phyloP scores from a whole-genome alignment of 2,797 vertebrate species.

The Rhyacichthys aspro region DNA sequence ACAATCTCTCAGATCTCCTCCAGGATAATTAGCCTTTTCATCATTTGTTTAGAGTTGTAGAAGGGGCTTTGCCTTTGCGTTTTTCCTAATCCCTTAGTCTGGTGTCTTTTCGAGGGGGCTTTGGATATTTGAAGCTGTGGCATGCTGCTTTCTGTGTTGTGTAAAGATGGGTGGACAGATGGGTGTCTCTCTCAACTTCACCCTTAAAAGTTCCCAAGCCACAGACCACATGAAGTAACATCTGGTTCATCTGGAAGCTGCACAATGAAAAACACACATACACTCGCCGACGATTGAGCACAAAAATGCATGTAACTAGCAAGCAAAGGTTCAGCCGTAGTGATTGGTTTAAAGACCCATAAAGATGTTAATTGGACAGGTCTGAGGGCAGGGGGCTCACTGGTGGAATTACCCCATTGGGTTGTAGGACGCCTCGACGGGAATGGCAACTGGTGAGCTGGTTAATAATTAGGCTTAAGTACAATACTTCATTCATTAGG shows the following conservation, averaged over 20 bases:
- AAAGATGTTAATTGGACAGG: slow-evolving; percentile 33
- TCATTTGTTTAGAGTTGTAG: slow-evolving; percentile 23
- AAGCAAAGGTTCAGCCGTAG: slow-evolving; percentile 13
- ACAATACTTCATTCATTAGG: slow-evolving; percentile 23
- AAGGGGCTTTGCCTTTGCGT: not conserved
- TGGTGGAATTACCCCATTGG: slow-evolving; percentile 25
- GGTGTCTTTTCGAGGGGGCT: not conserved
- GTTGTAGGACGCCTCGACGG: slow-evolving; percentile 39
- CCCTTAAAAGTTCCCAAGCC: slow-evolving; percentile 28
- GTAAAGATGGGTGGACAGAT: slow-evolving; percentile 28
- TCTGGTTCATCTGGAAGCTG: slow-evolving; percentile 53
- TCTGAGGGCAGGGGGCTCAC: slow-evolving; percentile 18
- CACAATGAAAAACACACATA: slow-evolving; percentile 32
- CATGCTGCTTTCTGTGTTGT: slow-evolving; percentile 20
- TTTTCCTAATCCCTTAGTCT: slow-evolving; percentile 16
- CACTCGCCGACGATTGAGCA: slow-evolving; percentile 19
- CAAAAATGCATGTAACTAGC: slow-evolving; percentile 16
- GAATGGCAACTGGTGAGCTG: slow-evolving; percentile 24
- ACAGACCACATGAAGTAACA: slow-evolving; percentile 61
- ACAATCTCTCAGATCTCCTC: slow-evolving; percentile 8
- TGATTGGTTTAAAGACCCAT: slow-evolving; percentile 39
- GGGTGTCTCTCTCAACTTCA: slow-evolving; percentile 37
- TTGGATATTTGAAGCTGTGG: not conserved
- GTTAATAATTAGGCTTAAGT: slow-evolving; percentile 33
- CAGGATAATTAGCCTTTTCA: slow-evolving; percentile 21